Conservation (phyloP, 2,113 vertebrate genomes). For the Ictalurus furcatus region DNA sequence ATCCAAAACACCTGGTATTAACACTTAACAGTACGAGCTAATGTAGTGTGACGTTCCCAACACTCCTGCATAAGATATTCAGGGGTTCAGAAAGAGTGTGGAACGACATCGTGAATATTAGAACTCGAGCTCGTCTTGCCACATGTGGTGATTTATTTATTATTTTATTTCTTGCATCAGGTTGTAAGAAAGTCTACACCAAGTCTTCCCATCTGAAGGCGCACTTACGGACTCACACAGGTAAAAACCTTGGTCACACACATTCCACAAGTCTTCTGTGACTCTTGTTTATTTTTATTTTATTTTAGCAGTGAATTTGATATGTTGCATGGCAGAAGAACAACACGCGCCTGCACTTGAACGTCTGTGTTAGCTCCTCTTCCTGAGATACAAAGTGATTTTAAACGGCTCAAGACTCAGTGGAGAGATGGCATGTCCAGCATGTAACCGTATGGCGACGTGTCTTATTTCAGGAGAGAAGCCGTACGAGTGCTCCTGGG, state of each 20-base stretch:
- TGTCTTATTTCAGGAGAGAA: conserved; percentile 84
- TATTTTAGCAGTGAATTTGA: not conserved
- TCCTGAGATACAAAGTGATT: conserved; percentile 27
- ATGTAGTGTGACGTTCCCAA: not conserved
- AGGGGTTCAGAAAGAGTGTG: not conserved
- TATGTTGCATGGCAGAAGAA: conserved; percentile 65
- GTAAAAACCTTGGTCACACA: conserved; percentile 72
- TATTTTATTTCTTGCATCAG: conserved; percentile 68
- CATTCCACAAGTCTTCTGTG: not conserved
- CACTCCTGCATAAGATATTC: not conserved
- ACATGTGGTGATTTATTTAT: conserved; percentile 21
- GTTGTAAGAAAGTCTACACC: conserved; percentile 96
- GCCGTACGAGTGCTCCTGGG: conserved; percentile 95
- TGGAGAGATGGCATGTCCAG: not conserved
- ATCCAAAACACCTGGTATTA: too few relatives aligned
- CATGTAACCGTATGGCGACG: conserved; percentile 3
- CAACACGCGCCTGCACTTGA: conserved; percentile 56
- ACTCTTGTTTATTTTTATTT: conserved; percentile 42
- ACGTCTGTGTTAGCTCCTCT: conserved; percentile 58
- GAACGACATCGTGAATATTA: not conserved
- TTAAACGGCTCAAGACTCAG: not conserved
- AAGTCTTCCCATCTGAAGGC: conserved; percentile 98
- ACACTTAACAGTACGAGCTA: not conserved
- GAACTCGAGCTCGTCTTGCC: too few relatives aligned
- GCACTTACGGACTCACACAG: conserved; percentile 94